Conservation (phyloP, 2,797 vertebrate species). For the Semotilus atromaculatus region DNA sequence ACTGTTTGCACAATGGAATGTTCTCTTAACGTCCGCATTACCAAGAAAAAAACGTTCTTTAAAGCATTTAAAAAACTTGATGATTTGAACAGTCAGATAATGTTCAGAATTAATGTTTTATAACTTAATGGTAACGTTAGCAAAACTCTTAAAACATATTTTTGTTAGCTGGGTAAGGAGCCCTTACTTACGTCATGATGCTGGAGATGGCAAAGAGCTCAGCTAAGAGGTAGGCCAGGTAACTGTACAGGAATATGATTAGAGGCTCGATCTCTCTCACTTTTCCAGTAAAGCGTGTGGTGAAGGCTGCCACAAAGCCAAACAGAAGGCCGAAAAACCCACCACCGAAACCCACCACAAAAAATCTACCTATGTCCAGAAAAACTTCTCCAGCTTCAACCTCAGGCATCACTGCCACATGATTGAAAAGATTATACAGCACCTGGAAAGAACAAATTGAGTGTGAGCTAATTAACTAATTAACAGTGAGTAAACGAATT, state of each 20-base stretch:
- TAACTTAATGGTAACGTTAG: not conserved
- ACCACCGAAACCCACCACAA: slow-evolving; percentile 91
- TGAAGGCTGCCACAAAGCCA: slow-evolving; percentile 94
- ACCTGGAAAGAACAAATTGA: slow-evolving; percentile 79
- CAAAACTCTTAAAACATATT: not conserved
- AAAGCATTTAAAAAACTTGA: not conserved
- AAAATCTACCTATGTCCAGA: slow-evolving; percentile 89
- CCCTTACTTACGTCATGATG: slow-evolving; percentile 95
- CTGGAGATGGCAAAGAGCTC: slow-evolving; percentile 95
- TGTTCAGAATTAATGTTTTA: not conserved
- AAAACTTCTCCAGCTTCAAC: slow-evolving; percentile 90
- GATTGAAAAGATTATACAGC: slow-evolving; percentile 96
- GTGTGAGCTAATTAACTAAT: too few relatives aligned
- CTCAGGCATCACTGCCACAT: slow-evolving; percentile 88
- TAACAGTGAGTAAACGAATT: not conserved
- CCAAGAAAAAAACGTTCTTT: too few relatives aligned
- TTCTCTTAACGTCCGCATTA: too few relatives aligned
- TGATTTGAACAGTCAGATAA: not conserved
- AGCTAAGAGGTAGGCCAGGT: slow-evolving; percentile 93
- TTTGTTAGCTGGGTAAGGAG: not conserved
- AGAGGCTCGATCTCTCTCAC: slow-evolving; percentile 95
- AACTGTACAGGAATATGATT: slow-evolving; percentile 98
- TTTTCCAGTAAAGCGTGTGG: slow-evolving; percentile 93
- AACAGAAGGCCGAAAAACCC: slow-evolving; percentile 89
- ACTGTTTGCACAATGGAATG: too few relatives aligned